Percentiles rank a stretch among this genome's conserved stretches.
These are phyloP conservation scores for Irena cyanogastra DNA, from an alignment of 2,113 vertebrate species.

Conservation along the genomic window DNA sequence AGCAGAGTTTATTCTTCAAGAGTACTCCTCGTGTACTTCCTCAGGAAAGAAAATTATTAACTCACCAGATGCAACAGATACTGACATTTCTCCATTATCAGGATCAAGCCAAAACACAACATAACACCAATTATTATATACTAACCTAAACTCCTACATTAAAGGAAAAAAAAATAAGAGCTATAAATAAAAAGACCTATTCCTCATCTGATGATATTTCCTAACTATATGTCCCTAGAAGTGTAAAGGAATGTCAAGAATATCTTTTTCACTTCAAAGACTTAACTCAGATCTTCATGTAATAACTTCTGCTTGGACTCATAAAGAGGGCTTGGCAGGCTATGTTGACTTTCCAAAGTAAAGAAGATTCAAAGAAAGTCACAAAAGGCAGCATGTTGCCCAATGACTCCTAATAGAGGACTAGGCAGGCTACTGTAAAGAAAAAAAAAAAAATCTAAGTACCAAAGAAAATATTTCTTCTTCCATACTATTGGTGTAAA, in stretches of 20 bases:
- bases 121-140: background rate
- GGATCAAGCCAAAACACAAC: background rate
- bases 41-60: background rate
- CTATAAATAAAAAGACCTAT: background rate
- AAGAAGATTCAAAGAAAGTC: background rate
- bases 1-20: background rate
- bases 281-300: background rate
- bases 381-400: background rate
- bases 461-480: background rate
- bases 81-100: background rate
- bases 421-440: background rate
- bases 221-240: background rate
- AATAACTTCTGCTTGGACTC: background rate
- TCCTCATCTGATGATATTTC: background rate
- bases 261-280: background rate
- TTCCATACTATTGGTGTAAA: background rate
- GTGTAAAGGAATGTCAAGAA: background rate
- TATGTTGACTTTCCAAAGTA: background rate
- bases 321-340: background rate
- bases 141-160: background rate
- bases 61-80: background rate
- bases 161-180: background rate
- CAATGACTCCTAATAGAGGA: background rate
- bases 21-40: background rate
- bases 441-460: background rate